A percentile compares a stretch with the other conserved stretches of the same genome.
These are phyloP conservation scores for Cheilosia grossa DNA, from an alignment of 2,888 invertebrate species.

Conservation along the genomic window DNA sequence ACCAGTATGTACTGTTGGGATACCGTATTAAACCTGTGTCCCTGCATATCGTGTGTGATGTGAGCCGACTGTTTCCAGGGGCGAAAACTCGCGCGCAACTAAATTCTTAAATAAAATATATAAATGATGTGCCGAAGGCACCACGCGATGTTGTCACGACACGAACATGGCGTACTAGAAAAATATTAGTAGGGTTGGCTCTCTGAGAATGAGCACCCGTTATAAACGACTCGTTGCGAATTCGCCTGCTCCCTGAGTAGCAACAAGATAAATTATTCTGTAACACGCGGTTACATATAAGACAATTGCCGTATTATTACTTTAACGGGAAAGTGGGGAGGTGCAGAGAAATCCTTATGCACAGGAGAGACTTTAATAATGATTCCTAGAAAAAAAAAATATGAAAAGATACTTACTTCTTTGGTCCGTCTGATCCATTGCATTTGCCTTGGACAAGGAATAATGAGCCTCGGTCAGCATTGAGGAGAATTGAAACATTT, in stretches of 20 bases:
- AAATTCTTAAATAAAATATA: conserved; percentile 31
- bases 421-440: conserved; percentile 82
- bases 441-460: conserved; percentile 93
- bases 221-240: conserved; percentile 14
- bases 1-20: background rate
- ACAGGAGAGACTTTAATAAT: no score
- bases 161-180: background rate
- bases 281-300: conserved; percentile 19
- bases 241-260: background rate
- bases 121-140: background rate
- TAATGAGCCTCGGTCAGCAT: conserved; percentile 96
- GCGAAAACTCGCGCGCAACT: conserved; percentile 37
- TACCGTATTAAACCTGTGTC: conserved; percentile 33
- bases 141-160: conserved; percentile 5
- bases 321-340: background rate
- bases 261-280: conserved; percentile 14
- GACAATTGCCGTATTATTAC: background rate
- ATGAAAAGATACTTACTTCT: conserved; percentile 80
- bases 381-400: no score
- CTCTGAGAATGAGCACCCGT: conserved; percentile 13
- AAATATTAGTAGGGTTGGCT: background rate
- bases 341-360: no score
- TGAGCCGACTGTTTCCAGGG: conserved; percentile 11
- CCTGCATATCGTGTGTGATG: background rate
- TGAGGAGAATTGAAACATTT: conserved; percentile 95